These are phyloP conservation scores for Lerista edwardsae DNA, from an alignment of 2,797 vertebrate species.

Conservation along the genomic window DNA sequence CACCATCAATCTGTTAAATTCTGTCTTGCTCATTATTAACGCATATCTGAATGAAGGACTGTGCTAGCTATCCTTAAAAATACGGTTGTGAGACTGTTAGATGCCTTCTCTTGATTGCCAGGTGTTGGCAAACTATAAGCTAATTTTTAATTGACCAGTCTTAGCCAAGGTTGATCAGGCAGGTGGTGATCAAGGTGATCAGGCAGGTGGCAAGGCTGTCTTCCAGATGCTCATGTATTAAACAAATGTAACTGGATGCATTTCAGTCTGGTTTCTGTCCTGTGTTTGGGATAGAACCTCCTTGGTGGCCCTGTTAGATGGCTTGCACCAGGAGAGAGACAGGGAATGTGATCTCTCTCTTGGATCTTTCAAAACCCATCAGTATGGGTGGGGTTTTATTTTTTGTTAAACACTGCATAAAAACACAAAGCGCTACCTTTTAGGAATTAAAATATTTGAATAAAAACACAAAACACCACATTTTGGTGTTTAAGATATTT, in stretches of 20 bases:
- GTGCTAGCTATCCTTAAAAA: background rate
- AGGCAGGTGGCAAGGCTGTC: background rate
- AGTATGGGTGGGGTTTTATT: too few relatives aligned
- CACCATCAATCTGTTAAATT: background rate
- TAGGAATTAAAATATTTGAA: too few relatives aligned
- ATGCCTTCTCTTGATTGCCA: background rate
- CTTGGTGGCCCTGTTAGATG: background rate
- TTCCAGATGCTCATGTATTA: background rate
- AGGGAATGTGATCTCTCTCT: too few relatives aligned
- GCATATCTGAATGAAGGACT: background rate
- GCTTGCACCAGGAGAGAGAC: background rate
- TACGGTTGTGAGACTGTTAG: background rate
- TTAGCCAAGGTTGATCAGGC: background rate
- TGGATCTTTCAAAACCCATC: too few relatives aligned
- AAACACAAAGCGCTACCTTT: too few relatives aligned
- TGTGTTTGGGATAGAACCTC: background rate
- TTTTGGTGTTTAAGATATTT: too few relatives aligned
- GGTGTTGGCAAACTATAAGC: background rate
- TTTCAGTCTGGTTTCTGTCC: background rate
- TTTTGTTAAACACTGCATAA: too few relatives aligned
- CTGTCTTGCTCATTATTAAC: background rate
- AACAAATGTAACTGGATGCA: background rate
- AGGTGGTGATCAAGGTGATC: background rate
- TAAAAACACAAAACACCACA: too few relatives aligned
- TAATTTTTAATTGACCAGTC: background rate